Evolutionary conservation across 2,888 invertebrate species (phyloP), one percentile per base, ranked within the genome.

Genomic region (Malthinus seriepunctatus): DNA sequence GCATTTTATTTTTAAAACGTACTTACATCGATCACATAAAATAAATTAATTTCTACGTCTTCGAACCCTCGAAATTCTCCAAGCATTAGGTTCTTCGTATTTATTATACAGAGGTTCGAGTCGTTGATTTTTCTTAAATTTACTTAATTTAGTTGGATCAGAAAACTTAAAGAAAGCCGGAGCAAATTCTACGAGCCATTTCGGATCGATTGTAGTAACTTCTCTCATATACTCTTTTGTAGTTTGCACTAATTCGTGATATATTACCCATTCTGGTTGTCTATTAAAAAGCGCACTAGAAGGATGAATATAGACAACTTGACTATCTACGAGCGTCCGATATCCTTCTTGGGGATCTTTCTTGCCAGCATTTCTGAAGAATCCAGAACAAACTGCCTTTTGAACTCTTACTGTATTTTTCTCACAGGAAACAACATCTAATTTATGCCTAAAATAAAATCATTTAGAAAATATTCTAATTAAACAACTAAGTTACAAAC

Each of bases 151-250:
- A 0, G 98, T 98, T 2, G 97, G 97, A 80, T 99, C 99, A 5
- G 95, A 95, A 81, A 98, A 96, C 78, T 95, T 94, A 83, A 98
- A 99, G 85, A 99, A 99, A 0, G 98, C 97, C 0, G 98, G 97
- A 0, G 99, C 98, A 77, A 96, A 99, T 77, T 99, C 98, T 0
- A 99, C 97, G 55, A 99, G 83, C 99, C 99, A 99, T 78, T 95
- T 95, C 0, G 96, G 95, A 81, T 97, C 96, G 54, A 96, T 95
- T 0, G 95, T 93, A 0, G 95, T 95, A 8, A 98, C 97, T 80
- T 99, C 97, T 31, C 97, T 84, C 98, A 98, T 99, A 78, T 99
- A 99, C 76, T 98, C 98, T 75, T 98, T 98, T 0, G 98, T 98
- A 0, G 98, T 99, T 79, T 97, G 93, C 2, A 99, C 97, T 65